Evolutionary conservation across 1,140 invertebrate species (phyloP), one percentile per base, ranked within the genome.

Genomic region (Bursaphelenchus mucronatus): DNA sequence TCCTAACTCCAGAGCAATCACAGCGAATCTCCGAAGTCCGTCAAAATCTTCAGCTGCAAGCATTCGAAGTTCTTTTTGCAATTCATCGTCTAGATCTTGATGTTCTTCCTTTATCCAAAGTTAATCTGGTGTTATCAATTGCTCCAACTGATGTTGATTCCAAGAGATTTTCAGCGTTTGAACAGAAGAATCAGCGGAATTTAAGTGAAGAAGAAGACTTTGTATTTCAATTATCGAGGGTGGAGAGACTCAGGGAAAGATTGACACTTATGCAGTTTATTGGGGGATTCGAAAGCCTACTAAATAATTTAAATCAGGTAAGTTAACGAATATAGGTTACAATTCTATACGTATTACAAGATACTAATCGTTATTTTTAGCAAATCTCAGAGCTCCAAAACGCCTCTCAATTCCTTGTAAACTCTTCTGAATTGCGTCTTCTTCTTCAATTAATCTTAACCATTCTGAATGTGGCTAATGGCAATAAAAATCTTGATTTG

Each of bases 351-450:
- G 1, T 30, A 30, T 30, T 30, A 30, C 30, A 30, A 30, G 30
- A 5, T 40, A 64, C 9, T 41, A 45, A 45, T 49, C 21, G 10
- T 13, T 19, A 30, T 21, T 21, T 67, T 45, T 21, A 69, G 69
- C 70, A 72, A 55, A 52, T 69, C 21, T 41, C 40, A 17, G 49
- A 44, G 21, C 19, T 71, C 13, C 49, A 46, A 11, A 44, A 41
- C n/a, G 68, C 68, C n/a, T 41, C 68, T n/a, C 71, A 75, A 41
- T 44, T 71, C 15, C 69, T 69, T 46, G 21, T 66, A 44, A 71
- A 69, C 54, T 69, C 68, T 8, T 64, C 68, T 13, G 72, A 69
- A 50, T 69, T 69, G n/a, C 68, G 72, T 39, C 71, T 57, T 8
- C 10, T 69, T 56, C 41, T 69, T 6, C 68, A 69, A 13, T 44